Percentiles rank a stretch among this genome's conserved stretches.
These are phyloP conservation scores for Terebella lapidaria DNA, from an alignment of 2,888 invertebrate species.

Conservation along the genomic window DNA sequence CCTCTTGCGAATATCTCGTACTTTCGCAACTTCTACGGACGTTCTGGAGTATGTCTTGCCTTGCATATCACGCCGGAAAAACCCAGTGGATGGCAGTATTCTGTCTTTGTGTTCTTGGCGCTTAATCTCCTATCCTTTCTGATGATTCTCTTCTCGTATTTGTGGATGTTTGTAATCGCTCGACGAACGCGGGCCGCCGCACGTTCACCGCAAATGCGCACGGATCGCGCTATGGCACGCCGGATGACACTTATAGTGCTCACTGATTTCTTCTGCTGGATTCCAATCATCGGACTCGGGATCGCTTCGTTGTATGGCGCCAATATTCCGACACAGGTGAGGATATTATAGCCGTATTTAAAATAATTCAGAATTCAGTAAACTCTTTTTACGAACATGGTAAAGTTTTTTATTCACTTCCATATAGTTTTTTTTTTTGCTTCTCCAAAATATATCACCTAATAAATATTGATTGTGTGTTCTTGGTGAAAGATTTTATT, in stretches of 20 bases:
- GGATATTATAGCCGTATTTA: no score
- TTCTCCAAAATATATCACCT: no score
- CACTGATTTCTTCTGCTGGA: conserved; percentile 58
- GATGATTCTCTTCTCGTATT: conserved; percentile 55
- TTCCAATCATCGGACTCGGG: conserved; percentile 57
- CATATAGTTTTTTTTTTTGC: no score
- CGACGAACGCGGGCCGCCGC: conserved; percentile 55
- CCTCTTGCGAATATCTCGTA: conserved; percentile 43
- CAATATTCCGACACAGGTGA: conserved; percentile 7
- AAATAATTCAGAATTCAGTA: no score
- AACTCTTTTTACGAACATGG: no score
- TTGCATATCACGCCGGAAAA: conserved; percentile 57
- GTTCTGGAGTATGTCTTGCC: conserved; percentile 58
- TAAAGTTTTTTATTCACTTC: no score
- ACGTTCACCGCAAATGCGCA: conserved; percentile 37
- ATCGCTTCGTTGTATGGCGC: conserved; percentile 55
- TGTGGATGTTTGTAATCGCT: conserved; percentile 57
- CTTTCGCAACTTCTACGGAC: conserved; percentile 56
- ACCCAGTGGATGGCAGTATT: conserved; percentile 58
- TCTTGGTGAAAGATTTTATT: no score
- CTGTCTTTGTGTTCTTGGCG: conserved; percentile 57
- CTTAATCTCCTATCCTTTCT: conserved; percentile 56
- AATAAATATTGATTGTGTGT: no score
- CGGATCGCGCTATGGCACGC: conserved; percentile 55
- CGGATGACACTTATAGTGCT: conserved; percentile 58